Base-by-base conservation (phyloP, 2,888 invertebrate species). In the Andricus curvator region DNA sequence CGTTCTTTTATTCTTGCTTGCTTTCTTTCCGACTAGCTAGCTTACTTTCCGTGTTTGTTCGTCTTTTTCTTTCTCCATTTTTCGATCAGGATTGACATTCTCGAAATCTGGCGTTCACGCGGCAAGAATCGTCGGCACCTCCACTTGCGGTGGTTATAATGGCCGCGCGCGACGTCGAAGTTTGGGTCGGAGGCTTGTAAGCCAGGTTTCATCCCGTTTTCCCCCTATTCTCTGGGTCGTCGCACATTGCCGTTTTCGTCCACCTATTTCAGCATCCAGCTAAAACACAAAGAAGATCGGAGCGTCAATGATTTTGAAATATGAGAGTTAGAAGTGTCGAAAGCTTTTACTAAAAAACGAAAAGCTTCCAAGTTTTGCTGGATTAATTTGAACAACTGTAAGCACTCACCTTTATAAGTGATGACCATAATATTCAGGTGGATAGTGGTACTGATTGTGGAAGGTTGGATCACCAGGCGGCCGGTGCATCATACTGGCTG, bases 401-500 rank as follows among this genome's bases (percentile, higher is more conserved):
- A 77, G 78, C 82, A 84, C 85, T 85, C 87, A 92, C 93, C 92
- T 93, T 93, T 96, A 98, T 96, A 98, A 97, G 94, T 97, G 97
- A 94, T 98, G 97, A 89, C 97, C 97, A 94, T 98, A 98, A 95
- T 98, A 98, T 94, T 98, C 97, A 90, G 97, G 97, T 90, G 97
- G 96, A 93, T 96, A 97, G 94, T 97, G 97, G 94, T 98, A 97
- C 93, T 97, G 97, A 94, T 97, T 97, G 95, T 97, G 97, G 95
- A 97, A 98, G 94, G 97, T 96, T 82, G 98, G 97, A 94, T 97
- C 97, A 89, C 97, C 96, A 88, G 98, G 97, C 92, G 98, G 97
- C 95, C 98, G 96, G 95, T 98, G 98, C 97, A 98, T 97, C 98
- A 98, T 98, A 86, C 91, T 91, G 94, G 97, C 97, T 92, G 95